Evolutionary conservation across 2,797 vertebrate species (phyloP), one percentile per base, ranked within the genome.

Genomic region (Scolopax bukidnonensis): DNA sequence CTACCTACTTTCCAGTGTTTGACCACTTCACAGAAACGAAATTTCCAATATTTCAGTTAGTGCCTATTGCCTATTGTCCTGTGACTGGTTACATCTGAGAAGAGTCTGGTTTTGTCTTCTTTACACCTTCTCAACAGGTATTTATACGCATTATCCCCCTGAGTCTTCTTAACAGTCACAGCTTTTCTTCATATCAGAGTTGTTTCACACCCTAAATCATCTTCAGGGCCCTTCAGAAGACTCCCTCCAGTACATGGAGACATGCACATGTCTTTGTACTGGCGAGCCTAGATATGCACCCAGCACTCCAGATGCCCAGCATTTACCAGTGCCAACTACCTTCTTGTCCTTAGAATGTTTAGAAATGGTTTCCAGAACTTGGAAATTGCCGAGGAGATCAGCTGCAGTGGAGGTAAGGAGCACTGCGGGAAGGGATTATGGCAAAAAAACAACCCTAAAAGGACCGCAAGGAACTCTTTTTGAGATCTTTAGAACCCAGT

Each of bases 101-200:
- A n/a, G 3, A 68, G 28, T 56, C 25, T 38, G 7, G 2, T 65
- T 81, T 27, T 73, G 6, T 68, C 17, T 68, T 53, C 11, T 80
- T 77, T 54, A 51, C 5, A 38, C 2, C 12, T 69, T 84, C 6
- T 8, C 20, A 59, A 28, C 5, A 33, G 5, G 8, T 60, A 38
- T 64, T 68, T 48, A 54, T 15, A 33, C 5, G 27, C 1, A 0
- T 40, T 56, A 80, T 45, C 3, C 4, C 9, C 4, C 19, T n/a
- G 3, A 86, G n/a, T 5, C 40, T 84, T 59, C 38, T 63, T 12
- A 54, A 12, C 2, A 3, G 5, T 12, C 16, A 32, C 41, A 79
- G 19, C 20, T 51, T 33, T 45, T 40, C 15, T 5, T 50, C 18
- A 13, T 18, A 60, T 12, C 15, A 56, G 14, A 47, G 65, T 18